Evolutionary conservation across 1,140 invertebrate species (phyloP), one percentile per base, ranked within the genome.

Genomic region (Drosophila busckii): DNA sequence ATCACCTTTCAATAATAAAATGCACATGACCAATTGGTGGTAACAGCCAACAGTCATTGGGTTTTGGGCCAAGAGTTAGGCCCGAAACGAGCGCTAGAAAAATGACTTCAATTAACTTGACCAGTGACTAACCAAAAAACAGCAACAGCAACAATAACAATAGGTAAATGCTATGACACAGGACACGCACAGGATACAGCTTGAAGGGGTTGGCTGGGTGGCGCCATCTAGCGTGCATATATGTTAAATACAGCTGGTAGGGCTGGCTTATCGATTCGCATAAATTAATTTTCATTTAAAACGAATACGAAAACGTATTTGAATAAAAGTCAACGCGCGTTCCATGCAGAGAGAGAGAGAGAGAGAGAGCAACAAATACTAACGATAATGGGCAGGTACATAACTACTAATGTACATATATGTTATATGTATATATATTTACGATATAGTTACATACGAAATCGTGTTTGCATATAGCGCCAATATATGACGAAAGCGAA

Each of bases 211-310:
- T 7, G 20, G 6, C 19, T 16, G 8, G 29, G 13, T 35, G 9
- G 53, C 59, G 52, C 59, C 59, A 62, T 42, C 59, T 62, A 56
- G 44, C 44, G n/a, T n/a, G n/a, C n/a, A n/a, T n/a, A n/a, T n/a
- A n/a, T n/a, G n/a, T n/a, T n/a, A n/a, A n/a, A n/a, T n/a, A n/a
- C n/a, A 28, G 26, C 28, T 46, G 28, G 22, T 20, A 22, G 53
- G 20, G 40, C 19, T 16, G 62, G 41, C 71, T 82, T 82, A 80
- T 80, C 75, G 75, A 80, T 80, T 80, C 61, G 75, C 76, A 80
- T 80, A 80, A 82, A 80, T 80, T 80, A 80, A 80, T 82, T 80
- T 70, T 69, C 76, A 80, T 82, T 80, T 80, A 75, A 80, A 80
- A 82, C 75, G 69, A 82, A 80, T 80, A 76, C 70, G 65, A 75